These are phyloP conservation scores for Diplodus sargus DNA, from an alignment of 2,797 vertebrate species.

Conservation along the genomic window DNA sequence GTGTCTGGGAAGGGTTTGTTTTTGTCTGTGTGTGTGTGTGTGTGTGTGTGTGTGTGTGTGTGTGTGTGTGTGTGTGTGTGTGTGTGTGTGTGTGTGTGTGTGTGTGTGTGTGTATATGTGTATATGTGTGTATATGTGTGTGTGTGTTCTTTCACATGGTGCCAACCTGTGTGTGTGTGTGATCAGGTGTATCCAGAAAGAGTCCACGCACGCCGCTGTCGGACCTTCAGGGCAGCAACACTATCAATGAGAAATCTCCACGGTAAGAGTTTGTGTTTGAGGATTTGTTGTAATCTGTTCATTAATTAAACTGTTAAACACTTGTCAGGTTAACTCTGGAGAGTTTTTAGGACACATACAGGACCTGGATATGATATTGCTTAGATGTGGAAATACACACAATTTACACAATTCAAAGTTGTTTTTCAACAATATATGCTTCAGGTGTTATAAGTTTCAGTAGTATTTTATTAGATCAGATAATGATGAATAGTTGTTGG, in stretches of 20 bases:
- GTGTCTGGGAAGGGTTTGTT: slow-evolving; percentile 22
- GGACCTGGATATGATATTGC: too few relatives aligned
- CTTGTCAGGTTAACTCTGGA: background rate
- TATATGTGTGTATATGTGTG: slow-evolving; percentile 18
- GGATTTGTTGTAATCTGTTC: too few relatives aligned
- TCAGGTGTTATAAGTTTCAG: background rate
- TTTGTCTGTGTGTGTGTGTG: background rate
- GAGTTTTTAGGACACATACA: background rate
- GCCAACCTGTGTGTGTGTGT: slow-evolving; percentile 56
- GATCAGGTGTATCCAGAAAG: slow-evolving; percentile 89
- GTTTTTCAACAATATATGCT: background rate
- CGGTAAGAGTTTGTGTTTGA: slow-evolving; percentile 83
- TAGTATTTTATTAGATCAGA: background rate
- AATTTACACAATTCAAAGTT: background rate
- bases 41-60: too few relatives aligned
- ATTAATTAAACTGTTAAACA: background rate
- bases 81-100: background rate
- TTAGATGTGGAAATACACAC: background rate
- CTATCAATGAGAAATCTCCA: slow-evolving; percentile 88
- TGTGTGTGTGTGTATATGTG: slow-evolving; percentile 7
- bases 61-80: slow-evolving; percentile 4
- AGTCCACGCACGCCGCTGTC: slow-evolving; percentile 92
- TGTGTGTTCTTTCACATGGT: slow-evolving; percentile 46
- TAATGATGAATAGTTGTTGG: background rate
- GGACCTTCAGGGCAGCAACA: slow-evolving; percentile 94